phyloP scores from a whole-genome alignment of 2,797 vertebrate species.

The Scolopax rusticola region DNA sequence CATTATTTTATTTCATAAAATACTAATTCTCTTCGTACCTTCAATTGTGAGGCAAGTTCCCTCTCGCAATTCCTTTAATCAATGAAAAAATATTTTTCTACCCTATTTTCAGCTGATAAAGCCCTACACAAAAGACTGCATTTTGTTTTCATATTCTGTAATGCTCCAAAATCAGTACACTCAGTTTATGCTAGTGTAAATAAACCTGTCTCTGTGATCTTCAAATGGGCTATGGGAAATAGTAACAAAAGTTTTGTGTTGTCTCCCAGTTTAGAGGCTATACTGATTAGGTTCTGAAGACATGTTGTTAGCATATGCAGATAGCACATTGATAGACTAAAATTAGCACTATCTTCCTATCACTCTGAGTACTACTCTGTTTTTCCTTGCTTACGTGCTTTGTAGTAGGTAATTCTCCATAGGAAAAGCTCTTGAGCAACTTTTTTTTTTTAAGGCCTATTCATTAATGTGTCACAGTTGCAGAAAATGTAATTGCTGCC shows the following conservation, averaged over 20 bases:
- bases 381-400: neutral
- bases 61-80: neutral
- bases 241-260: neutral
- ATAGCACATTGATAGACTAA: neutral
- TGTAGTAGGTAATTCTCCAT: rapidly evolving
- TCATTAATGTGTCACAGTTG: neutral
- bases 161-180: neutral
- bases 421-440: neutral
- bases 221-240: neutral
- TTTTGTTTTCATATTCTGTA: neutral
- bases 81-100: neutral
- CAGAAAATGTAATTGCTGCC: neutral
- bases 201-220: neutral
- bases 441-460: neutral
- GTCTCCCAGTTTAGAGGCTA: neutral
- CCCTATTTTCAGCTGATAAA: neutral
- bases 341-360: neutral
- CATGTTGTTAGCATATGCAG: neutral
- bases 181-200: neutral
- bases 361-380: neutral
- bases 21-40: neutral
- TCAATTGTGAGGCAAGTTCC: neutral
- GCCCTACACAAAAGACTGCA: neutral
- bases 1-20: neutral
- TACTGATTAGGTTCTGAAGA: neutral